Conservation (phyloP, 2,113 vertebrate genomes). For the Petromus typicus region DNA sequence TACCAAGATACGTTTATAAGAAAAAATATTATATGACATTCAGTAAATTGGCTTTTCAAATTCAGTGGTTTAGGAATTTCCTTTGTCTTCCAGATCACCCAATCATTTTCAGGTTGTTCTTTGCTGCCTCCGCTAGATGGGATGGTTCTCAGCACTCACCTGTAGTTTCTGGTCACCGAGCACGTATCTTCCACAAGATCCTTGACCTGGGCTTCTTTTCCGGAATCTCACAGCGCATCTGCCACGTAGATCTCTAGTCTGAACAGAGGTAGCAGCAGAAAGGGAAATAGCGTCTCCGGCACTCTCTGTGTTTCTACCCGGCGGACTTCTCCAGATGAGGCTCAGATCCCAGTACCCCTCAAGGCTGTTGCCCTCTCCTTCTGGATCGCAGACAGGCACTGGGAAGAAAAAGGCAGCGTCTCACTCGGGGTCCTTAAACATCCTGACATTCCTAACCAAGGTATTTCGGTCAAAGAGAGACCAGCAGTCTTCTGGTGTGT, state of each 20-base stretch:
- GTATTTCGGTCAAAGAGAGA: neutral
- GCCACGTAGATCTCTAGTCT: constrained; percentile 10
- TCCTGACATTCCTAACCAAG: neutral
- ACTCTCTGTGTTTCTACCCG: neutral
- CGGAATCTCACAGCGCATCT: constrained; percentile 21
- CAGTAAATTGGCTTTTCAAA: constrained; percentile 76
- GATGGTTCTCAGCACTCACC: constrained; percentile 57
- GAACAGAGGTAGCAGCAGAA: constrained; percentile 54
- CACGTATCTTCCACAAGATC: constrained; percentile 69
- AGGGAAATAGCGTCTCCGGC: constrained; percentile 49
- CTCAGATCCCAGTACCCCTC: neutral
- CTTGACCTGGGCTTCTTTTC: constrained; percentile 62
- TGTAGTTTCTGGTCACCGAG: constrained; percentile 52
- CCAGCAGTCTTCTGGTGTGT: neutral
- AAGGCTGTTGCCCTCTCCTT: neutral
- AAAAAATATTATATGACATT: constrained; percentile 69
- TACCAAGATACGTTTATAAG: constrained; percentile 78
- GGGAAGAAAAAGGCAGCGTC: neutral
- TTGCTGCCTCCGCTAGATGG: constrained; percentile 78
- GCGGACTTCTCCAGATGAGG: neutral
- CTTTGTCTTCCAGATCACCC: constrained; percentile 82
- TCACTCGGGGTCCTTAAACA: neutral
- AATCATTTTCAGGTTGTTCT: constrained; percentile 80
- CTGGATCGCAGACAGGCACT: neutral
- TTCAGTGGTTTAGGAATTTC: constrained; percentile 75